These are phyloP conservation scores for Enteromius unitaeniatus DNA, from an alignment of 2,797 vertebrate species.

Conservation along the genomic window DNA sequence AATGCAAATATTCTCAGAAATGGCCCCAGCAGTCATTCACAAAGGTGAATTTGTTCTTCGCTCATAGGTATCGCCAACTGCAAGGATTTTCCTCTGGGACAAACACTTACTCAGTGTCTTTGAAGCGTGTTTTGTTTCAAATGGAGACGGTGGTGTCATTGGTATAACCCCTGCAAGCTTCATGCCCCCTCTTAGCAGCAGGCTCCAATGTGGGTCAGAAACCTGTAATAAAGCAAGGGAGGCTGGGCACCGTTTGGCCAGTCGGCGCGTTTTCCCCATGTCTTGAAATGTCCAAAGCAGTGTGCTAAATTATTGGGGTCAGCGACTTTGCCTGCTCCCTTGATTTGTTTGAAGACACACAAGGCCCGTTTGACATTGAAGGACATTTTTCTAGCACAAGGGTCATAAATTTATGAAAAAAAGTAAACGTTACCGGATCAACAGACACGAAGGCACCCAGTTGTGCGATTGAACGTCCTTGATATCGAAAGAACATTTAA, in stretches of 20 bases:
- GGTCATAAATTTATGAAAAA: slow-evolving; percentile 72
- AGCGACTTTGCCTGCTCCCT: slow-evolving; percentile 79
- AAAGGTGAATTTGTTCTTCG: slow-evolving; percentile 24
- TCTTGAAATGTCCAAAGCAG: slow-evolving; percentile 79
- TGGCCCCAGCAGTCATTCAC: not conserved
- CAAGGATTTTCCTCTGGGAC: slow-evolving; percentile 35
- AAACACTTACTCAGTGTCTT: slow-evolving; percentile 67
- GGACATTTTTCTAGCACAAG: slow-evolving; percentile 78
- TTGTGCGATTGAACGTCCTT: slow-evolving; percentile 66
- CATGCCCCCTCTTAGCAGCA: slow-evolving; percentile 71
- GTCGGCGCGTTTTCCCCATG: slow-evolving; percentile 77
- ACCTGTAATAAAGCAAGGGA: slow-evolving; percentile 84
- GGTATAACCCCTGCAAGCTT: slow-evolving; percentile 76
- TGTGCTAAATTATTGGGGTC: slow-evolving; percentile 86
- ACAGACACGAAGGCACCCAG: slow-evolving; percentile 54
- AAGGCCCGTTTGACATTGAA: slow-evolving; percentile 81
- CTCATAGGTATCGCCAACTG: slow-evolving; percentile 24
- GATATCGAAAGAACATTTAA: slow-evolving; percentile 58
- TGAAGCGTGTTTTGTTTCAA: slow-evolving; percentile 72
- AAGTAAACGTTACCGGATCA: slow-evolving; percentile 31
- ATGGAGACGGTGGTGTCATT: slow-evolving; percentile 78
- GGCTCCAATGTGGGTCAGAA: slow-evolving; percentile 79
- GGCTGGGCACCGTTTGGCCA: slow-evolving; percentile 73
- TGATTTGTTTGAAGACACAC: slow-evolving; percentile 84
- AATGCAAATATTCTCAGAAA: slow-evolving; percentile 14